Percentiles rank a stretch among this genome's conserved stretches.
These are phyloP conservation scores for Cephus pulcher DNA, from an alignment of 2,888 invertebrate species.

Conservation along the genomic window DNA sequence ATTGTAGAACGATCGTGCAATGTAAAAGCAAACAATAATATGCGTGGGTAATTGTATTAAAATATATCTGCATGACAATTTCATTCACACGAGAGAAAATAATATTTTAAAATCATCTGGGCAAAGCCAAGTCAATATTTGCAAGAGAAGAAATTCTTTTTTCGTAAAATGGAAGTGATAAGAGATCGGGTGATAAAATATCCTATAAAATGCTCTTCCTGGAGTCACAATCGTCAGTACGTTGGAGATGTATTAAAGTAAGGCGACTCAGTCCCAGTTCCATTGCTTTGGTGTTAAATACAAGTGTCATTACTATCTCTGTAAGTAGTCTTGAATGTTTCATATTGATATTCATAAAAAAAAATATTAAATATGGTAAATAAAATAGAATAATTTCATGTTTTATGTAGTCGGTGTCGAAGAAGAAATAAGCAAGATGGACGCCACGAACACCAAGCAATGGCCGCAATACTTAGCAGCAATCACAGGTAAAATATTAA, in stretches of 20 bases:
- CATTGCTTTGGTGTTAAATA: background rate
- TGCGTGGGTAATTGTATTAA: background rate
- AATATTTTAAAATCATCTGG: background rate
- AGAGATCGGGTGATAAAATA: background rate
- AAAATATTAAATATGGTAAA: background rate
- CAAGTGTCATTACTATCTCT: background rate
- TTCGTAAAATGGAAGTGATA: background rate
- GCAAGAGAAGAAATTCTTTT: background rate
- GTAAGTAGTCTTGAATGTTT: background rate
- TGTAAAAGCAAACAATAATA: background rate
- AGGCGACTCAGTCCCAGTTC: background rate
- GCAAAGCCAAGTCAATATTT: background rate
- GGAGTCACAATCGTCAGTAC: background rate
- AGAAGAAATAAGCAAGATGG: background rate
- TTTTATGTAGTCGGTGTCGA: background rate
- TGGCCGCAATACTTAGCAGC: conserved; percentile 63
- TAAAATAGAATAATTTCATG: background rate
- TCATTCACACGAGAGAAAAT: too few relatives aligned
- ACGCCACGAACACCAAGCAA: conserved; percentile 43
- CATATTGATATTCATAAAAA: background rate
- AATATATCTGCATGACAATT: background rate
- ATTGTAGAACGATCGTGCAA: background rate
- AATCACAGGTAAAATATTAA: conserved; percentile 51
- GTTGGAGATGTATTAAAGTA: background rate
- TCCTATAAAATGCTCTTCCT: background rate